Evolutionary conservation across 23 tunicate species (phyloP), one percentile per base, ranked within the genome.

Genomic region (Phallusia fumigata): DNA sequence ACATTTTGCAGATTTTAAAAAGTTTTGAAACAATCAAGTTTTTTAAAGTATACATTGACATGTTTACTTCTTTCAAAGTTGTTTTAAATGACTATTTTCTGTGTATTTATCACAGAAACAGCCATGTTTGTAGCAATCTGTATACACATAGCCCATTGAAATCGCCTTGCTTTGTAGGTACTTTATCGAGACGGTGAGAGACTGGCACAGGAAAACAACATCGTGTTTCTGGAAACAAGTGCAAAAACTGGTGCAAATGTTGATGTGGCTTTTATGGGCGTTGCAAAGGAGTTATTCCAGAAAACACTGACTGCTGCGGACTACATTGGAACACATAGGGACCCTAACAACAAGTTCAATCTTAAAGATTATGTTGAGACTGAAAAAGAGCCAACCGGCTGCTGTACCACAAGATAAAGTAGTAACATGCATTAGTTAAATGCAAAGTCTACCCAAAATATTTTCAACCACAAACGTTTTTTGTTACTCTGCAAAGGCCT

Each of bases 261-360:
- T 73, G 96, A 91, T 77, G 53, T 91, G 32, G 96, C 91, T 16
- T 91, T 91, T 40, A 81, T 79, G 16, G 96, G 90, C 11, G 84
- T 91, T n/a, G 96, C 96, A 12, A 58, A 58, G 36, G 96, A 91
- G 73, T 72, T 91, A 19, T 81, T 82, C 36, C 73, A 80, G 53
- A 91, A 91, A 64, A 83, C 91, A n/a, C 82, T 91, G 26, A 83
- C 96, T 12, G 83, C 96, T 24, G 87, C 96, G 35, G 96, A 86
- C 33, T 64, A 40, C 30, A 45, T 90, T 64, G 95, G 86, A 19
- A 50, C 80, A 76, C 45, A 52, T 19, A 80, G 90, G 28, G 84
- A 86, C 80, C 44, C 49, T 0, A 65, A 31, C 75, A 77, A 87
- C 35, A 33, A 84, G 10, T 91, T 91, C 72, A 80, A 91, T 80